Conservation (phyloP, 2,113 vertebrate species). For the Haemorhous mexicanus region DNA sequence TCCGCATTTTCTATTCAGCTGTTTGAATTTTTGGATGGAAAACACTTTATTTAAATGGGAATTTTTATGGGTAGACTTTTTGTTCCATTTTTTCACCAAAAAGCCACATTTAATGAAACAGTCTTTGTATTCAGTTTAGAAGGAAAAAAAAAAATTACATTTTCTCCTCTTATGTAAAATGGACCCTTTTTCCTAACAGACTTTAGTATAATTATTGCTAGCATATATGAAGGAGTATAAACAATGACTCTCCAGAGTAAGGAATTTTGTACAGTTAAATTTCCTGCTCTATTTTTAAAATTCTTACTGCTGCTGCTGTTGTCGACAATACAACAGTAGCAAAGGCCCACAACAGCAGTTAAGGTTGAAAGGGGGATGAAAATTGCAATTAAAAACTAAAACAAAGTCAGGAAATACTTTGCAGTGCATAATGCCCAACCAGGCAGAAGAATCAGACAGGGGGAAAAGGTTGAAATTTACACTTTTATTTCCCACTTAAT, state of each 20-base stretch:
- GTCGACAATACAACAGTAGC: slow-evolving; percentile 9
- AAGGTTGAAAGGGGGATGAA: neutral
- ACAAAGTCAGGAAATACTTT: neutral
- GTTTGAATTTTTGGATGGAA: neutral
- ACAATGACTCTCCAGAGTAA: slow-evolving; percentile 12
- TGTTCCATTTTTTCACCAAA: slow-evolving; percentile 21
- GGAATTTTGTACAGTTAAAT: slow-evolving; percentile 8
- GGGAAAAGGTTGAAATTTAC: neutral
- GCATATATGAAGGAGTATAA: slow-evolving; percentile 22
- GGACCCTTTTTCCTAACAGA: neutral
- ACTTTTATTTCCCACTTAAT: neutral
- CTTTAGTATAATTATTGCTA: slow-evolving; percentile 22
- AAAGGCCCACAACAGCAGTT: neutral
- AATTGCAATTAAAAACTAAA: neutral
- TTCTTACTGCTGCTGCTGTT: neutral
- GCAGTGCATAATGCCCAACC: neutral
- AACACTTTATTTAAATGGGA: neutral
- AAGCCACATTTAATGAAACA: slow-evolving; percentile 41
- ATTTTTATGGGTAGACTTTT: slow-evolving; percentile 35
- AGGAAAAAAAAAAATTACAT: neutral
- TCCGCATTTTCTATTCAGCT: neutral
- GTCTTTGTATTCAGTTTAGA: slow-evolving; percentile 21
- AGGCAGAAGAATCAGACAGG: neutral
- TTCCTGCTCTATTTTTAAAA: slow-evolving; percentile 47
- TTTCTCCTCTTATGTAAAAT: slow-evolving; percentile 8